Base-by-base conservation (phyloP, 2,888 invertebrate species). In the Diadromus collaris region DNA sequence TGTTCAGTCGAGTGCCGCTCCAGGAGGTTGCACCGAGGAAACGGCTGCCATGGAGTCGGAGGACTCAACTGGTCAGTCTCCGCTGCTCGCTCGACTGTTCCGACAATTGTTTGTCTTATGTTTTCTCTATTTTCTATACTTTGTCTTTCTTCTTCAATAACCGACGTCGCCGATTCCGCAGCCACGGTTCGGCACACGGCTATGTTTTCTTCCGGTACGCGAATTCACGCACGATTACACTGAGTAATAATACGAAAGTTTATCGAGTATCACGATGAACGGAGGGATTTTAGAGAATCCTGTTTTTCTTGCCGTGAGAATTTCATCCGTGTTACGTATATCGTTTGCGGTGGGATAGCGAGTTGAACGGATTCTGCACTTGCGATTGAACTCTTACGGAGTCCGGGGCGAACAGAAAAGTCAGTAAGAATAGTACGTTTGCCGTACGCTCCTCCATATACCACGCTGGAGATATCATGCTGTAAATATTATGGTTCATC, bases 31-130 rank as follows among this genome's bases (percentile, higher is more conserved):
- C 38, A 38, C 38, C 76, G 46, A 29, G 46, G 32, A 64, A 73
- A 60, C 44, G 61, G 44, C 29, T 13, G 24, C 54, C 54, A 27
- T 13, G 51, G 34, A 58, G 67, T 34, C 61, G 41, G 68, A 51
- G 56, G 69, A 79, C 69, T 76, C 72, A 72, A 72, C 63, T 48
- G 72, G 79, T 79, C 76, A 79, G 68, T 76, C 51, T 64, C 75
- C 46, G 38, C 29, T 60, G 64, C 32, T 6, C 44, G 61, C 72
- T 56, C 44, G 54, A 38, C 61, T 38, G 44, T 58, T 69, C 51
- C 27, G 13, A 34, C 63, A 29, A 73, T 69, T 76, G 58, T 79
- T 79, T 79, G 58, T 65, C 32, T 71, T 78, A 54, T 56, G 56
- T 32, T 46, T 60, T 38, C n/a, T 64, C 19, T 29, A 21, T 61